phyloP scores from a whole-genome alignment of 1,140 invertebrate species.

The Amphibalanus amphitrite region DNA sequence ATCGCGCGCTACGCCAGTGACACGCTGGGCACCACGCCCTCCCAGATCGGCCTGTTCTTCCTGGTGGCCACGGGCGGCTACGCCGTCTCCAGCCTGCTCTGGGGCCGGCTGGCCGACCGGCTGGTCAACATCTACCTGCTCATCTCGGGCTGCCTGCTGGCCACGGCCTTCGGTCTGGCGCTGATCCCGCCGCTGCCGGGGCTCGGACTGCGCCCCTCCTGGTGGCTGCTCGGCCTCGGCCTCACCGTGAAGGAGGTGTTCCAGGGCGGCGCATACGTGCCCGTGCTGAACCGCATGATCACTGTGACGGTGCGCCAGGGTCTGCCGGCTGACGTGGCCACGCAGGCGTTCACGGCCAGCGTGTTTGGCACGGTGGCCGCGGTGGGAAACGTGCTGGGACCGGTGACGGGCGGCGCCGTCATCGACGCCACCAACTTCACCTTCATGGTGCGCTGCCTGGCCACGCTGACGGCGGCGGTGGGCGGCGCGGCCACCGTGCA shows the following conservation, averaged over 20 bases:
- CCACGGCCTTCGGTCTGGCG: not conserved
- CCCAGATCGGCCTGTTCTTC: not conserved
- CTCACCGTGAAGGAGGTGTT: slow-evolving; percentile 4
- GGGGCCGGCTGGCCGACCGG: not conserved
- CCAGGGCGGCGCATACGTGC: slow-evolving; percentile 1
- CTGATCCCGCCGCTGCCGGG: not conserved
- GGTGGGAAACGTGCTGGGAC: not conserved
- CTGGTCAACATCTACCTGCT: not conserved
- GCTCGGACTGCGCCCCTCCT: not conserved
- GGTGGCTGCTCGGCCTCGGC: not conserved
- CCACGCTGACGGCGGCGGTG: not conserved
- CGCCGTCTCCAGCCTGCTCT: not conserved
- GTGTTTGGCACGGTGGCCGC: not conserved
- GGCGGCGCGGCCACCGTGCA: not conserved
- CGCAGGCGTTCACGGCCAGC: not conserved
- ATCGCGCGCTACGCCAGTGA: not conserved
- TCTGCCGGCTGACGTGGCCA: not conserved
- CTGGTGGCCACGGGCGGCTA: not conserved
- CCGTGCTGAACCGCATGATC: not conserved
- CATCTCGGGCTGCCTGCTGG: not conserved
- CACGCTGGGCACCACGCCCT: not conserved
- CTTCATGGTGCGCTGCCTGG: not conserved
- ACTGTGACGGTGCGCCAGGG: not conserved
- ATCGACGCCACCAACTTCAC: not conserved
- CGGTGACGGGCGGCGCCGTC: not conserved